phyloP scores from a whole-genome alignment of 2,797 vertebrate species.

The Galaxias olidus region DNA sequence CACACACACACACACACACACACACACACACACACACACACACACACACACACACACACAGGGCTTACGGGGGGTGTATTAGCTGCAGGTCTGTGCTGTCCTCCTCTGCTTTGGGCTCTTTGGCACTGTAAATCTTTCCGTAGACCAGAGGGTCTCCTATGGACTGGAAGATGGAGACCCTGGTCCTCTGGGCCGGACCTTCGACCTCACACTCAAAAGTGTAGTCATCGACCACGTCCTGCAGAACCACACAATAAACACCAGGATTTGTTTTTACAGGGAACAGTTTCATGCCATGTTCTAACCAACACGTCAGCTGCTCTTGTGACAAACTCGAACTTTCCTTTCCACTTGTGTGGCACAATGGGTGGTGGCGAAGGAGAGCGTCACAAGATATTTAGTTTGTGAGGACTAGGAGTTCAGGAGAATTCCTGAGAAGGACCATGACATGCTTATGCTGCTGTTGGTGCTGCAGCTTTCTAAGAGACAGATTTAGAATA shows the following conservation, averaged over 20 bases:
- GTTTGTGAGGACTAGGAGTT: too few species aligned
- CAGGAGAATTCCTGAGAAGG: too few species aligned
- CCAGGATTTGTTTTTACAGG: too few species aligned
- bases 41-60: not conserved
- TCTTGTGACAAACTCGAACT: too few species aligned
- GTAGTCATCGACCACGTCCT: constrained; percentile 96
- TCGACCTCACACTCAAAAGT: constrained; percentile 95
- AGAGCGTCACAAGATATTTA: too few species aligned
- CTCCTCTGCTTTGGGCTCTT: constrained; percentile 82
- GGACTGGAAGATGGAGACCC: constrained; percentile 92
- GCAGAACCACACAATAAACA: constrained; percentile 38
- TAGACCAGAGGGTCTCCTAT: constrained; percentile 94
- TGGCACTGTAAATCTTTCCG: constrained; percentile 93
- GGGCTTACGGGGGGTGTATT: constrained; percentile 90
- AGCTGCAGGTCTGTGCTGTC: constrained; percentile 82
- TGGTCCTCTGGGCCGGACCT: constrained; percentile 90
- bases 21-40: not conserved
- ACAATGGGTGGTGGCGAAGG: too few species aligned
- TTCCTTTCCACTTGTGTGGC: too few species aligned
- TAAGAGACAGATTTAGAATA: too few species aligned
- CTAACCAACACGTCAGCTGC: too few species aligned
- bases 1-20: not conserved
- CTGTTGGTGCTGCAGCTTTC: too few species aligned
- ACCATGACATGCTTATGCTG: too few species aligned
- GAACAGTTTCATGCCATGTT: too few species aligned